These are phyloP conservation scores for Rhombomys opimus DNA, from an alignment of 2,113 vertebrate genomes.

Conservation along the genomic window DNA sequence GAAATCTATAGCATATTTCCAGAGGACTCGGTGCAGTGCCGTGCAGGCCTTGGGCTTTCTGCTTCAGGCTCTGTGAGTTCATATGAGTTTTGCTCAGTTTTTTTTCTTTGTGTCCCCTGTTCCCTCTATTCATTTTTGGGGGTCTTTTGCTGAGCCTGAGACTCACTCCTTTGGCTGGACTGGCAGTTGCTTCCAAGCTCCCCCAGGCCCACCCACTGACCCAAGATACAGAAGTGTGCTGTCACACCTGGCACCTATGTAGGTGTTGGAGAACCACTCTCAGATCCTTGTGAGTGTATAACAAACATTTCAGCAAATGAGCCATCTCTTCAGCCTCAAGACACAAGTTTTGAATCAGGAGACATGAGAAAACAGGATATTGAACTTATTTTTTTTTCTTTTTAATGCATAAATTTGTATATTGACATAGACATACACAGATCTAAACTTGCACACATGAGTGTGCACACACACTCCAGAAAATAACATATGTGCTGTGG, in stretches of 20 bases:
- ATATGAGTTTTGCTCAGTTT: background rate
- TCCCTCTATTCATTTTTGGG: too few relatives aligned
- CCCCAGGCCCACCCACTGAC: background rate
- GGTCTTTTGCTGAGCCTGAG: background rate
- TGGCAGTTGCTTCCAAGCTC: background rate
- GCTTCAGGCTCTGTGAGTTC: background rate
- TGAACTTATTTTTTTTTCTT: constrained; percentile 18
- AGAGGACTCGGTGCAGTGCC: background rate
- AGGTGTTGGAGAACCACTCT: background rate
- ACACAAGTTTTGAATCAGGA: constrained; percentile 5
- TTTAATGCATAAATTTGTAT: background rate
- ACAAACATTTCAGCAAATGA: background rate
- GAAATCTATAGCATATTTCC: background rate
- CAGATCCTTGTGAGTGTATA: background rate
- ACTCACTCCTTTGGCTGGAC: background rate
- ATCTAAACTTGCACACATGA: accelerated
- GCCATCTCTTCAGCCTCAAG: background rate
- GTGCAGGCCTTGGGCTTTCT: too few relatives aligned
- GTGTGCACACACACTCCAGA: background rate
- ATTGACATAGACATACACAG: background rate
- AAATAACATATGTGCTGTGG: background rate
- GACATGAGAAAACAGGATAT: constrained; percentile 24
- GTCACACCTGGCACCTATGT: background rate
- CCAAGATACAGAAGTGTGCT: background rate
- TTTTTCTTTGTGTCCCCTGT: background rate